Base-by-base conservation (phyloP, 2,888 invertebrate genomes). In the Netelia virgata region DNA sequence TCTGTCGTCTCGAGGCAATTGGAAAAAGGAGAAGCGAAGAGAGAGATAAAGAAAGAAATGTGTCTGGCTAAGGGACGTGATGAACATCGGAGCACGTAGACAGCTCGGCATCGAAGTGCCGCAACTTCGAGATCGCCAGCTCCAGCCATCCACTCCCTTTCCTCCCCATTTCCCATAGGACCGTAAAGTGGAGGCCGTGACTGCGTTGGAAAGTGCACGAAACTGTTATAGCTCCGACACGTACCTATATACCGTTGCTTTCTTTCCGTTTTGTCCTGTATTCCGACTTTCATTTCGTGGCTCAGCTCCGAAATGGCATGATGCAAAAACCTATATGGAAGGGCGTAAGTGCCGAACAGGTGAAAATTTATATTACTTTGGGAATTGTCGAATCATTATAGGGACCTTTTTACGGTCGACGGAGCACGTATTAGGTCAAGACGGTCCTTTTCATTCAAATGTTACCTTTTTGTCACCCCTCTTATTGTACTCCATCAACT, bases 11-110 rank as follows among this genome's bases (percentile, higher is more conserved):
- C 47, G 47, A 47, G 11, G 18, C 61, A 2, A 50, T 73, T 50
- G 16, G 47, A 10, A 36, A 11, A 8, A 72, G 3, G 23, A 9
- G 47, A 14, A 23, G 59, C 8, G 16, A 63, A 74, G 20, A 64
- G 36, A 1, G 9, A n/a, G 28, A 23, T 28, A 23, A 50, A 50
- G 50, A 50, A 47, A 28, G 70, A 74, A 59, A 79, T 74, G 50
- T 72, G 64, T 81, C 73, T 73, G 79, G 28, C 50, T 77, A 73
- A 85, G 66, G 81, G 72, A 83, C 83, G 85, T 82, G 83, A 83
- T 76, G 81, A 78, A 79, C 81, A 66, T 79, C 18, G 57, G 3
- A 61, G 75, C 83, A 83, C 79, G 83, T 83, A 83, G 59, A 14
- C 16, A 53, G 18, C 23, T 55, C 18, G 36, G 64, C 57, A 59